Evolutionary conservation across 1,140 invertebrate species (phyloP), one percentile per base, ranked within the genome.

Genomic region (Drosophila nannoptera): DNA sequence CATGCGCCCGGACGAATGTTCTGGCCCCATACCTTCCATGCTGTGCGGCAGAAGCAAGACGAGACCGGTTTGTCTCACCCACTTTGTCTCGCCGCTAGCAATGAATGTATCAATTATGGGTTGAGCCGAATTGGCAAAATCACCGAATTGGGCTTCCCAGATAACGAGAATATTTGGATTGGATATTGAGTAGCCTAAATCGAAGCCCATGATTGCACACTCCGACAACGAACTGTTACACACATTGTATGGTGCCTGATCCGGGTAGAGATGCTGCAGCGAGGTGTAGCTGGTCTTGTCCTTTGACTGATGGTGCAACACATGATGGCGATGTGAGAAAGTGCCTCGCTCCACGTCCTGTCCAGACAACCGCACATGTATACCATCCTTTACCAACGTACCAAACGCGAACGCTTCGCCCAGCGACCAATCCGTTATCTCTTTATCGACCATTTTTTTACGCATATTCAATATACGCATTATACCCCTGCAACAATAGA

Each of bases 41-140:
- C 98, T 98, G 87, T 99, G 99, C 7, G 99, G 99, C 76, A 99
- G 92, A 5, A 99, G 91, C 91, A 99, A 92, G 22, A 98, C 97
- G 38, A 99, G 91, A 52, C 97, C 98, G 73, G 96, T 98, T 91
- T 99, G 98, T 55, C 98, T 93, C 38, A 98, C 96, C 98, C 98
- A 99, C 91, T 99, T 99, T 38, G 96, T 94, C 91, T 99, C 97
- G 8, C 98, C 98, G 87, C 96, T 97, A 60, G 95, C 95, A 68
- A 99, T 96, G 90, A 99, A 99, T 91, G 99, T 98, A 92, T 99
- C 99, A 89, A 99, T 99, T 88, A 99, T 98, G 90, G 97, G 98
- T 90, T 99, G 99, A 40, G 98, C 98, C 7, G 97, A 99, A 90
- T 99, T 99, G 90, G 95, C 94, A 90, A 99, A 99, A 90, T 99